Conservation (phyloP, 2,888 invertebrate species). For the Drosophila tanythrix region DNA sequence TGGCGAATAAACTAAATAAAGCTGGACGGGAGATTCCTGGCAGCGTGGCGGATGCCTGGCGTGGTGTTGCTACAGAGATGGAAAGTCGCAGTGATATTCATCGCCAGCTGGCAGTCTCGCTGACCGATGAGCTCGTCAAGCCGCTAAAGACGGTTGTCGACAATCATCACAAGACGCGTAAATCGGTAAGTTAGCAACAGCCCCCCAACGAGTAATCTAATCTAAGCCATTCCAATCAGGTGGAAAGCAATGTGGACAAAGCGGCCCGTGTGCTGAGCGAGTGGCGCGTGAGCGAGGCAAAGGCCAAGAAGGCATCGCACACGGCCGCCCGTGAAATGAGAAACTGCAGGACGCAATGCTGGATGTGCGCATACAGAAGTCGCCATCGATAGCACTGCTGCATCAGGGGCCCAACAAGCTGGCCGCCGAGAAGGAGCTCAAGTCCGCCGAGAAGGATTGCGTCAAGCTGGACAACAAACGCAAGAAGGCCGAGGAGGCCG, state of each 20-base stretch:
- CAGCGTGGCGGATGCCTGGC: slow-evolving; percentile 95
- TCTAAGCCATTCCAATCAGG: slow-evolving; percentile 83
- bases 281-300: slow-evolving; percentile 94
- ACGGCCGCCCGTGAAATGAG: slow-evolving; percentile 95
- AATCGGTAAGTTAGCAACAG: slow-evolving; percentile 86
- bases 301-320: slow-evolving; percentile 95
- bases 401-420: slow-evolving; percentile 83
- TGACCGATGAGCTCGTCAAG: slow-evolving; percentile 95
- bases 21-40: slow-evolving; percentile 92
- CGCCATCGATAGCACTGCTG: slow-evolving; percentile 84
- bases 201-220: background rate
- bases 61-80: slow-evolving; percentile 95
- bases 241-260: slow-evolving; percentile 93
- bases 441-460: slow-evolving; percentile 88
- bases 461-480: slow-evolving; percentile 94
- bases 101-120: slow-evolving; percentile 91
- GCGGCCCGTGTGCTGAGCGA: slow-evolving; percentile 92
- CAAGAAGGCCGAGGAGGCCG: slow-evolving; percentile 94
- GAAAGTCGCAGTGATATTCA: slow-evolving; percentile 96
- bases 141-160: slow-evolving; percentile 91
- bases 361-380: slow-evolving; percentile 86
- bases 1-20: slow-evolving; percentile 93
- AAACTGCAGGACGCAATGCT: slow-evolving; percentile 93
- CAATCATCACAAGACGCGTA: slow-evolving; percentile 89
- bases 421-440: slow-evolving; percentile 84